These are phyloP conservation scores for Leucoraja erinaceus DNA, from an alignment of 2,113 vertebrate genomes.

Conservation along the genomic window DNA sequence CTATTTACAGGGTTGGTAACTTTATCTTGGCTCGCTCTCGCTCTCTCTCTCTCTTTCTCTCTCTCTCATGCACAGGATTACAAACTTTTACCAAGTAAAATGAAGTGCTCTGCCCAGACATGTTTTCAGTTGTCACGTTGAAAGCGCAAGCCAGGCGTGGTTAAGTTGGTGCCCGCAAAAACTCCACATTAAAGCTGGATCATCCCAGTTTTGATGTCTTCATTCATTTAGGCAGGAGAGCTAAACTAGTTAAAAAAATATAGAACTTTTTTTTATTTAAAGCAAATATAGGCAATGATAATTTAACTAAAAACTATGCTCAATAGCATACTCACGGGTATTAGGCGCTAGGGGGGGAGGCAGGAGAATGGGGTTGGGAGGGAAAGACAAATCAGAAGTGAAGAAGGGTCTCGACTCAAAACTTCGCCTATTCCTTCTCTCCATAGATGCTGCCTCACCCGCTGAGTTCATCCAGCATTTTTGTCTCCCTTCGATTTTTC, in stretches of 20 bases:
- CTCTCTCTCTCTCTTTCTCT: too few species aligned
- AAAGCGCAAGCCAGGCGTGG: not conserved
- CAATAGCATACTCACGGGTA: too few species aligned
- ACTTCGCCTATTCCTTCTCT: too few species aligned
- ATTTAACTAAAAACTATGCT: not conserved
- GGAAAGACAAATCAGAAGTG: too few species aligned
- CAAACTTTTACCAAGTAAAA: not conserved
- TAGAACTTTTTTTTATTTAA: not conserved
- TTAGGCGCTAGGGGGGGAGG: too few species aligned
- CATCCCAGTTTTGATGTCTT: not conserved
- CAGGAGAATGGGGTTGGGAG: too few species aligned
- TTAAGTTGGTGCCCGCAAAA: too few species aligned
- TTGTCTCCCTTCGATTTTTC: too few species aligned
- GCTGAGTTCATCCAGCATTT: too few species aligned
- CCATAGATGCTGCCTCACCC: too few species aligned
- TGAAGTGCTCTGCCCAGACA: constrained; percentile 27
- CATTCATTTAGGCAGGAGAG: not conserved
- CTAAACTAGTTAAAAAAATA: not conserved
- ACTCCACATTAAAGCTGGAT: constrained; percentile 9
- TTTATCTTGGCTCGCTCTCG: not conserved
- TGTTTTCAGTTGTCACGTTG: not conserved
- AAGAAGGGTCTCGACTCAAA: too few species aligned
- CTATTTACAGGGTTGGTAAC: not conserved
- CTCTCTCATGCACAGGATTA: not conserved
- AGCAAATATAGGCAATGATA: not conserved